Evolutionary conservation across 2,113 vertebrate genomes (phyloP).

Genomic region (Dasyurus viverrinus): DNA sequence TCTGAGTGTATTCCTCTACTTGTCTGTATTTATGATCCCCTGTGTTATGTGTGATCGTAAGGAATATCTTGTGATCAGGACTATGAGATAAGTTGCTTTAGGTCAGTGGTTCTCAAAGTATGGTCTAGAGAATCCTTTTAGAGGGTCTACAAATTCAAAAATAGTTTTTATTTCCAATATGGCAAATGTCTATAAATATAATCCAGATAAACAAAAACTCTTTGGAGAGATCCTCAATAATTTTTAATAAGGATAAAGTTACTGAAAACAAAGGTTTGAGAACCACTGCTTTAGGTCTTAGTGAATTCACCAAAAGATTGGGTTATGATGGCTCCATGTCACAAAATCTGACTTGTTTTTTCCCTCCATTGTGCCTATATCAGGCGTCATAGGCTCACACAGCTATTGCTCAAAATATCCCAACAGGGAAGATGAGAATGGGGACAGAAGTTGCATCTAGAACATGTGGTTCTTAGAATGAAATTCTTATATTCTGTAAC

Average conservation of each 20-base stretch:
- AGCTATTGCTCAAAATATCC: not conserved
- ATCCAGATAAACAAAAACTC: too few relatives aligned
- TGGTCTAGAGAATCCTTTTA: too few relatives aligned
- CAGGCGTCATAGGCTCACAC: not conserved
- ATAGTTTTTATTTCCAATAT: too few relatives aligned
- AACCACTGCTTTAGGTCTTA: not conserved
- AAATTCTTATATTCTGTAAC: not conserved
- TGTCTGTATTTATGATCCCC: not conserved
- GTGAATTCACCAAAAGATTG: not conserved
- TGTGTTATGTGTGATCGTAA: not conserved
- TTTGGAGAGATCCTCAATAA: too few relatives aligned
- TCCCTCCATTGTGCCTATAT: not conserved
- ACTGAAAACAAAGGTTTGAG: too few relatives aligned
- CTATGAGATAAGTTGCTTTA: not conserved
- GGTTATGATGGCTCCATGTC: not conserved
- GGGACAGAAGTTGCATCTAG: not conserved
- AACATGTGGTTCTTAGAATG: not conserved
- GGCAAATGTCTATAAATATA: too few relatives aligned
- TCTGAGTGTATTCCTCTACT: too few relatives aligned
- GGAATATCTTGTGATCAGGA: not conserved
- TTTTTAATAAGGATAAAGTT: too few relatives aligned
- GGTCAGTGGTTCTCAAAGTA: not conserved
- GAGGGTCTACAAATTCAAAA: too few relatives aligned
- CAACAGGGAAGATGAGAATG: not conserved
- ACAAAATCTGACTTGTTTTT: not conserved